phyloP scores from a whole-genome alignment of 2,888 invertebrate genomes.

The Drosophila suboccidentalis region DNA sequence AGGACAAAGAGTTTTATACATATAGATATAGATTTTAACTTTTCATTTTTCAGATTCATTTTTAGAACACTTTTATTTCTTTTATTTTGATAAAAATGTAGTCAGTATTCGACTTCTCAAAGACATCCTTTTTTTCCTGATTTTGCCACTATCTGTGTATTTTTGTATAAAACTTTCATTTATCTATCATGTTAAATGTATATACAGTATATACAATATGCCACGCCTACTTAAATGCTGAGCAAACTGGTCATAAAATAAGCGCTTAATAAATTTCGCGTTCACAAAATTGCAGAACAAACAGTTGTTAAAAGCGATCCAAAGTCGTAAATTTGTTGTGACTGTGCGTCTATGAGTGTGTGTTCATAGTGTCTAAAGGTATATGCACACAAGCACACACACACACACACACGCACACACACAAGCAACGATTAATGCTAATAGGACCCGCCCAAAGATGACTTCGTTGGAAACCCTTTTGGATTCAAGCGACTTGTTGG shows the following conservation, averaged over 20 bases:
- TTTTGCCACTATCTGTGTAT: not conserved
- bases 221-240: slow-evolving; percentile 57
- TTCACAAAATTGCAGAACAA: slow-evolving; percentile 73
- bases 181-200: not conserved
- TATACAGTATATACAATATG: not conserved
- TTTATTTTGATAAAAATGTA: no score
- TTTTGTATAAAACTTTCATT: slow-evolving; percentile 7
- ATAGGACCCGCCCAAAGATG: slow-evolving; percentile 66
- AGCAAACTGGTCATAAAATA: slow-evolving; percentile 60
- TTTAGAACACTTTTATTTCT: no score
- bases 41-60: no score
- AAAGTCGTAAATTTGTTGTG: slow-evolving; percentile 61
- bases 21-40: no score
- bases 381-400: slow-evolving; percentile 26
- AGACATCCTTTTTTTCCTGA: not conserved
- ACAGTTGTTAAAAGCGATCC: slow-evolving; percentile 71
- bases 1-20: no score
- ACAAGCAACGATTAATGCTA: slow-evolving; percentile 64
- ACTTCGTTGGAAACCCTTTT: slow-evolving; percentile 54
- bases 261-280: slow-evolving; percentile 64
- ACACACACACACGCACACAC: slow-evolving; percentile 9
- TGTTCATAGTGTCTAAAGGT: slow-evolving; percentile 22
- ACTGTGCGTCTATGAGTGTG: slow-evolving; percentile 10
- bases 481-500: slow-evolving; percentile 58
- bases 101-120: not conserved